A percentile compares a stretch with the other conserved stretches of the same genome.
Conservation (phyloP, 2,113 vertebrate genomes). For the human region DNA sequence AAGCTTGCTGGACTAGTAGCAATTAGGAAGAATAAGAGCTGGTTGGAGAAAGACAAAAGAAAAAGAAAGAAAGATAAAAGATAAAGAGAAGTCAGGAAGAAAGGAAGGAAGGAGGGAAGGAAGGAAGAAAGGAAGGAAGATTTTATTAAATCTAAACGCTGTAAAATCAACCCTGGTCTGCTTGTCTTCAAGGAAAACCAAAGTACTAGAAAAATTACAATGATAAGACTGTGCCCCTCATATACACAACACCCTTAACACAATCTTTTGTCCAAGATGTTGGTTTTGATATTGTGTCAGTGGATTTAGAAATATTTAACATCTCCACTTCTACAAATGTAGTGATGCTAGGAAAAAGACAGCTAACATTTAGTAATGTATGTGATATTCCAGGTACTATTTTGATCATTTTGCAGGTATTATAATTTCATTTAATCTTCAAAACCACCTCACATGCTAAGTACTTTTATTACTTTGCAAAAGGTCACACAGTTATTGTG, state of each 20-base stretch:
- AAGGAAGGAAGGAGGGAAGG: no score
- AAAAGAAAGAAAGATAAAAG: no score
- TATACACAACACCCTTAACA: not conserved
- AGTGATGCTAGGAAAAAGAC: not conserved
- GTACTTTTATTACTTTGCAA: not conserved
- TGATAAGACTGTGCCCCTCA: not conserved
- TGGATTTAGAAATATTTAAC: not conserved
- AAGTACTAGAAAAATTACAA: not conserved
- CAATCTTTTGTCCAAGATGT: not conserved
- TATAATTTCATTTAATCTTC: slow-evolving; percentile 29
- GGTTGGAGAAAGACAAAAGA: not conserved
- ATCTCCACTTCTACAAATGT: not conserved
- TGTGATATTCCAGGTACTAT: not conserved
- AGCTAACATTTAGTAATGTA: not conserved
- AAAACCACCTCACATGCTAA: not conserved
- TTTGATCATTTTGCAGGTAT: not conserved
- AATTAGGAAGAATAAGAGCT: not conserved
- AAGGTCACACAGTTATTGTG: not conserved
- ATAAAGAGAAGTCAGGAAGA: not conserved
- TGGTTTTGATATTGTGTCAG: not conserved
- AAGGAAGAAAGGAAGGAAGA: not conserved
- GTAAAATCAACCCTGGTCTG: not conserved
- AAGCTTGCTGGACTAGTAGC: not conserved
- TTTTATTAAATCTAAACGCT: not conserved
- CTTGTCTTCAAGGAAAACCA: not conserved